A percentile compares a stretch with the other conserved stretches of the same genome.
These are phyloP conservation scores for Regulus satrapa DNA, from an alignment of 2,113 vertebrate genomes.

Conservation along the genomic window DNA sequence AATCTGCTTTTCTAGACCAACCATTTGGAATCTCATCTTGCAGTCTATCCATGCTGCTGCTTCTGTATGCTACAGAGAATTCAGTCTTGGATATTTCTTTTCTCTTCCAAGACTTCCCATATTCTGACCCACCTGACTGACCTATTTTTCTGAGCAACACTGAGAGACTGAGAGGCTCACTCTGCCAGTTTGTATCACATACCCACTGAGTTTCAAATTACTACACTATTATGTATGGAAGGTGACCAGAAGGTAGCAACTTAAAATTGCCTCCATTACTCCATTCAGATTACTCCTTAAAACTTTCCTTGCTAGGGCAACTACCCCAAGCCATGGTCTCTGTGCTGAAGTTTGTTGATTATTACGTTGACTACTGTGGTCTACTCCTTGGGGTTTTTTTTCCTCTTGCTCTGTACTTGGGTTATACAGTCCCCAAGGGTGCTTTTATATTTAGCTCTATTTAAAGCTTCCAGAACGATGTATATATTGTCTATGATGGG, in stretches of 20 bases:
- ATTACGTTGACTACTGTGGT: not conserved
- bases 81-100: not conserved
- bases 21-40: not conserved
- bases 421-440: not conserved
- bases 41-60: not conserved
- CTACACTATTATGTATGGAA: fast-evolving
- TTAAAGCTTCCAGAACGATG: not conserved
- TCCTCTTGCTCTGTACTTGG: not conserved
- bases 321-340: not conserved
- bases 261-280: not conserved
- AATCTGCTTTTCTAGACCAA: not conserved
- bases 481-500: not conserved
- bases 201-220: not conserved
- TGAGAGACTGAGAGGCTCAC: not conserved
- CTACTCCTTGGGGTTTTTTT: not conserved
- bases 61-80: not conserved
- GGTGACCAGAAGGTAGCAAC: not conserved
- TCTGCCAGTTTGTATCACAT: not conserved
- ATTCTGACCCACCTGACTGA: not conserved
- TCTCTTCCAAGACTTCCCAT: not conserved
- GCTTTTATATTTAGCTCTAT: not conserved
- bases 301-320: not conserved
- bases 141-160: not conserved
- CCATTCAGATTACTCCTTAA: not conserved
- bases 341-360: not conserved